These are phyloP conservation scores for Urophycis tenuis DNA, from an alignment of 2,797 vertebrate genomes.

Conservation along the genomic window DNA sequence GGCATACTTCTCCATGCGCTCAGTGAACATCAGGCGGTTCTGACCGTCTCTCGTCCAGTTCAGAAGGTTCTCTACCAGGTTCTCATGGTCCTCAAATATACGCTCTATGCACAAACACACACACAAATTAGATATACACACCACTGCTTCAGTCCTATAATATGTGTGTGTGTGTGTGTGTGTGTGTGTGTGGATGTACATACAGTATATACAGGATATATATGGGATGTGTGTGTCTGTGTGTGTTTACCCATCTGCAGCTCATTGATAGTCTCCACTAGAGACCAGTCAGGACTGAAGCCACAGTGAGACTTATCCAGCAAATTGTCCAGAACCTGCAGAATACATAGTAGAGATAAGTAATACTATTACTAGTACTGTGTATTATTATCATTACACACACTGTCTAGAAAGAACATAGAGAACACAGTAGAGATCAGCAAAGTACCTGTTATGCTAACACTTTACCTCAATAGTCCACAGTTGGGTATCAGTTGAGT, in stretches of 20 bases:
- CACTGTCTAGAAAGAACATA: background rate
- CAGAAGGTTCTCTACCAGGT: constrained; percentile 94
- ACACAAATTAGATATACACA: constrained; percentile 14
- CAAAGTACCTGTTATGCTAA: no score
- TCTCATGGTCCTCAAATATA: constrained; percentile 97
- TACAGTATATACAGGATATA: no score
- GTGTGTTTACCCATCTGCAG: constrained; percentile 89
- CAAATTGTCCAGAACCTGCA: constrained; percentile 85
- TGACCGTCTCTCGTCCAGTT: constrained; percentile 98
- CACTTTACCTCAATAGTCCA: no score
- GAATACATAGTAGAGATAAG: background rate
- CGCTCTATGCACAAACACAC: constrained; percentile 71
- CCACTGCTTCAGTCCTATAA: constrained; percentile 51
- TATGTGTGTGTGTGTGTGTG: constrained; percentile 23
- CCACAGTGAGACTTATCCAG: constrained; percentile 97
- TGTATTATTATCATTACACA: constrained; percentile 2
- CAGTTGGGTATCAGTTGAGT: no score
- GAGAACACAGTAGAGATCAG: background rate
- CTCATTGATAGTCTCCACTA: constrained; percentile 90
- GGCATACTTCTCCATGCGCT: constrained; percentile 93
- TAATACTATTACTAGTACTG: background rate
- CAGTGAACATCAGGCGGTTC: constrained; percentile 94
- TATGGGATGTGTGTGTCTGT: constrained; percentile 8
- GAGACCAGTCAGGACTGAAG: constrained; percentile 93
- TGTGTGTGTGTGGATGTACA: constrained; percentile 11